phyloP scores from a whole-genome alignment of 1,140 invertebrate genomes.

The Tetranychus urticae region DNA sequence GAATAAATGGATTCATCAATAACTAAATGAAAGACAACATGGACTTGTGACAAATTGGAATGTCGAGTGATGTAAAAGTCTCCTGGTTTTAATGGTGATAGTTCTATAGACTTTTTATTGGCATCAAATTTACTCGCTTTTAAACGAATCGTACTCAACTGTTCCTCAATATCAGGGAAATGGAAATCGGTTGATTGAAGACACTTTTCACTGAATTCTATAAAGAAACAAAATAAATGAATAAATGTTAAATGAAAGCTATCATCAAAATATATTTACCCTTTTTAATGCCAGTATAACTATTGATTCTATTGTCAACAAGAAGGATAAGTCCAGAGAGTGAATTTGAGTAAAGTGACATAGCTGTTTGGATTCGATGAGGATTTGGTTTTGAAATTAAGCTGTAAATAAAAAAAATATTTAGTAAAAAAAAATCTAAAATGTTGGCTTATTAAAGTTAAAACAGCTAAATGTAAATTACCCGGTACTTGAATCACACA shows the following conservation, averaged over 20 bases:
- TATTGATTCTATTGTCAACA: slow-evolving; percentile 47
- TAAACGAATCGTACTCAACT: slow-evolving; percentile 27
- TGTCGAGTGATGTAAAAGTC: slow-evolving; percentile 85
- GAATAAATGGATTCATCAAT: slow-evolving; percentile 33
- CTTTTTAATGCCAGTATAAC: slow-evolving; percentile 43
- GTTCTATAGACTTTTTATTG: background rate
- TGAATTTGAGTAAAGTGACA: slow-evolving; percentile 75
- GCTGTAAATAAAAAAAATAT: background rate
- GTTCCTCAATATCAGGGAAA: slow-evolving; percentile 58
- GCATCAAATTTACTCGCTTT: background rate
- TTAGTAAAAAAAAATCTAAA: background rate
- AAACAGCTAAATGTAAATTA: background rate
- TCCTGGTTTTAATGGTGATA: slow-evolving; percentile 33
- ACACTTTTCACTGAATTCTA: slow-evolving; percentile 28
- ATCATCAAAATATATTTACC: slow-evolving; percentile 22
- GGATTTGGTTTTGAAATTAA: slow-evolving; percentile 26
- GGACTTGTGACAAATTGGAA: slow-evolving; percentile 80
- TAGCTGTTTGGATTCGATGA: slow-evolving; percentile 66
- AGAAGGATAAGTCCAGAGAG: slow-evolving; percentile 63
- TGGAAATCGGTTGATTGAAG: slow-evolving; percentile 50
- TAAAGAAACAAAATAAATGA: slow-evolving; percentile 1
- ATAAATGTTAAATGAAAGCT: background rate
- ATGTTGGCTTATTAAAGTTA: background rate
- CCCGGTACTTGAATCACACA: slow-evolving; percentile 29
- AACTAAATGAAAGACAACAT: slow-evolving; percentile 83